Conservation (phyloP, 2,113 vertebrate species). For the Brevimyrus niger region DNA sequence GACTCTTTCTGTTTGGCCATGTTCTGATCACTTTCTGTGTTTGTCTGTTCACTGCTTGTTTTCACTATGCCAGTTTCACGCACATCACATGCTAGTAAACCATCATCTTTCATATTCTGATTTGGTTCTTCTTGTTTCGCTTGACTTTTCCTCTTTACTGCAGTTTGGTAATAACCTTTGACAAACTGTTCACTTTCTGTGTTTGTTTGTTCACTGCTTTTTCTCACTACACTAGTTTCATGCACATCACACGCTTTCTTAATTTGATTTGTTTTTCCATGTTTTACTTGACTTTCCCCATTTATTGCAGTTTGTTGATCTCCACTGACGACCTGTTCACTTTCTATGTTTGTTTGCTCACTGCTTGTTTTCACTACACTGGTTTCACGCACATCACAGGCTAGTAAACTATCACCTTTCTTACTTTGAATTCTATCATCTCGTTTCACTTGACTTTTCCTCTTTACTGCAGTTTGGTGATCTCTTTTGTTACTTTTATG, state of each 20-base stretch:
- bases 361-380: slow-evolving; percentile 34
- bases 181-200: slow-evolving; percentile 27
- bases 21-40: slow-evolving; percentile 37
- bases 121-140: neutral
- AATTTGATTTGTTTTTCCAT: slow-evolving; percentile 17
- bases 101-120: slow-evolving; percentile 26
- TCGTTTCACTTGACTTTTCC: slow-evolving; percentile 21
- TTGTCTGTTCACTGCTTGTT: slow-evolving; percentile 29
- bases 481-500: slow-evolving; percentile 50
- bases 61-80: slow-evolving; percentile 26
- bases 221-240: slow-evolving; percentile 23
- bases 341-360: slow-evolving; percentile 29
- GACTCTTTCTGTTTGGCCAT: slow-evolving; percentile 23
- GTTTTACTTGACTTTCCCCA: slow-evolving; percentile 26
- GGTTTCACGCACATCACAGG: slow-evolving; percentile 29
- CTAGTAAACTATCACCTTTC: slow-evolving; percentile 20
- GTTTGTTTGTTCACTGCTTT: slow-evolving; percentile 31
- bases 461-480: slow-evolving; percentile 34
- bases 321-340: slow-evolving; percentile 38
- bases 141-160: slow-evolving; percentile 27
- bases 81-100: slow-evolving; percentile 23
- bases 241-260: slow-evolving; percentile 24
- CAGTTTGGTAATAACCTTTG: slow-evolving; percentile 43
- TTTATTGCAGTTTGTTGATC: slow-evolving; percentile 35
- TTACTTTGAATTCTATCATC: slow-evolving; percentile 24